A percentile compares a stretch with the other conserved stretches of the same genome.
These are phyloP conservation scores for Aplidium turbinatum DNA, from an alignment of 23 tunicate species.

Conservation along the genomic window DNA sequence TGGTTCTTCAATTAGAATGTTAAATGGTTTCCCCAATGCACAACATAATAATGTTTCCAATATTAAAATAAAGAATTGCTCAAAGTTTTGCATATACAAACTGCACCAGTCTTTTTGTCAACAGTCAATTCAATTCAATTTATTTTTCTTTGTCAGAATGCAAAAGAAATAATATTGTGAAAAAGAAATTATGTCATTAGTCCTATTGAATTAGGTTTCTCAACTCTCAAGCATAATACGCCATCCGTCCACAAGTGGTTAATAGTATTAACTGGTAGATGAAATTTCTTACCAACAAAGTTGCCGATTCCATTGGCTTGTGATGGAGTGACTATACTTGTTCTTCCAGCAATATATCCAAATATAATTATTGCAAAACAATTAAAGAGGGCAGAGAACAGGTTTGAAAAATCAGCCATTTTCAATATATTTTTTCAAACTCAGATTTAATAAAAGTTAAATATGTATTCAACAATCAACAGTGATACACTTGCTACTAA, in stretches of 20 bases:
- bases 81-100: no score
- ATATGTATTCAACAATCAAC: no score
- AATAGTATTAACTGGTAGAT: background rate
- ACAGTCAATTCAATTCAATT: no score
- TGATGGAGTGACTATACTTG: slow-evolving; percentile 54
- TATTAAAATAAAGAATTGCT: no score
- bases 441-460: no score
- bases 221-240: background rate
- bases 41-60: no score
- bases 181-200: background rate
- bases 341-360: slow-evolving; percentile 85
- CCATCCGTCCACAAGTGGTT: background rate
- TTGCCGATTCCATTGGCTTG: slow-evolving; percentile 76
- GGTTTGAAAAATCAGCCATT: slow-evolving; percentile 32
- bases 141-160: no score
- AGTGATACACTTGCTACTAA: no score
- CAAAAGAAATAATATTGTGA: slow-evolving; percentile 1
- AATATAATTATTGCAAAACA: slow-evolving; percentile 79
- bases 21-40: no score
- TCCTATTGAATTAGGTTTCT: background rate
- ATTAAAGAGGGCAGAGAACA: slow-evolving; percentile 73
- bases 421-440: no score
- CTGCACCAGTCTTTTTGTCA: no score
- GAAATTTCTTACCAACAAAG: slow-evolving; percentile 66
- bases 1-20: background rate